These are phyloP conservation scores for Apodemia mormo DNA, from an alignment of 2,888 invertebrate genomes.

Conservation along the genomic window DNA sequence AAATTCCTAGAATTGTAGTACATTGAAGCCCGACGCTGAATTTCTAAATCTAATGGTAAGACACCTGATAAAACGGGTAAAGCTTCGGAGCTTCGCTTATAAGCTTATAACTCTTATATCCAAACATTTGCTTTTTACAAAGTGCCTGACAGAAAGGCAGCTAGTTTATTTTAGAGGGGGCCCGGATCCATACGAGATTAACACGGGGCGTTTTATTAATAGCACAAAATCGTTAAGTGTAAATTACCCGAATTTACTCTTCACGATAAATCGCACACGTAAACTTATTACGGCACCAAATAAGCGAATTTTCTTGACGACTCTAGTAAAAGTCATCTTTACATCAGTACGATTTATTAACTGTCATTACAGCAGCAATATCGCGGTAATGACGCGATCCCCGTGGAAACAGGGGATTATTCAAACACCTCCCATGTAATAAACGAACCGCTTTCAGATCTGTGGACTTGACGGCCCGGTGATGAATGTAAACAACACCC, in stretches of 20 bases:
- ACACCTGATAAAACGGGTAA: too few relatives aligned
- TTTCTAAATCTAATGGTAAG: too few relatives aligned
- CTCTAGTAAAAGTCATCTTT: slow-evolving; percentile 32
- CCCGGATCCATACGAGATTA: too few relatives aligned
- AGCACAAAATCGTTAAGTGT: too few relatives aligned
- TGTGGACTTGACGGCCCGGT: slow-evolving; percentile 29
- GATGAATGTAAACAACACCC: slow-evolving; percentile 34
- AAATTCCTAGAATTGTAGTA: too few relatives aligned
- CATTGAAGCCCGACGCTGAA: too few relatives aligned
- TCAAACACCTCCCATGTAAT: slow-evolving; percentile 47
- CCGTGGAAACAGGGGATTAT: slow-evolving; percentile 49
- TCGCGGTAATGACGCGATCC: slow-evolving; percentile 61
- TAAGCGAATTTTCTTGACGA: slow-evolving; percentile 26
- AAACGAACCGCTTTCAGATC: slow-evolving; percentile 38
- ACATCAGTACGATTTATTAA: slow-evolving; percentile 55
- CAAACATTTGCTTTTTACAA: too few relatives aligned
- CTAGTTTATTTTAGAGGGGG: too few relatives aligned
- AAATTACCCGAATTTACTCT: neutral
- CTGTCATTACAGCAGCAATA: slow-evolving; percentile 63
- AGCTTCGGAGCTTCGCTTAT: too few relatives aligned
- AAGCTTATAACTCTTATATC: too few relatives aligned
- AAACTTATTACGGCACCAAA: neutral
- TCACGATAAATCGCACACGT: neutral
- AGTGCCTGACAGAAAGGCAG: too few relatives aligned
- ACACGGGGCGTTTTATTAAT: too few relatives aligned